phyloP scores from a whole-genome alignment of 2,113 vertebrate genomes.

The Melanostigma gelatinosum region DNA sequence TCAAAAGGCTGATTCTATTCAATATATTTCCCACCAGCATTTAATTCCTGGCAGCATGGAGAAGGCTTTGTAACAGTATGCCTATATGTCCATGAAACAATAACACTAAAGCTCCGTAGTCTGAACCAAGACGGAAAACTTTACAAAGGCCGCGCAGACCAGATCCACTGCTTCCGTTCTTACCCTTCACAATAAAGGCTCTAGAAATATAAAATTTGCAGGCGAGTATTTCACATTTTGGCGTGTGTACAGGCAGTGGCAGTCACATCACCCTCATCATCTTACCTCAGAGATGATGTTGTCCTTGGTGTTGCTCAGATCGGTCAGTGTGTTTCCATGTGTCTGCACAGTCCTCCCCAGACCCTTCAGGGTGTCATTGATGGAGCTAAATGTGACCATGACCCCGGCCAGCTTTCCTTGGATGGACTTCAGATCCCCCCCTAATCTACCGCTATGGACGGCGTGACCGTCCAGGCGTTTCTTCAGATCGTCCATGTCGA shows the following conservation, averaged over 20 bases:
- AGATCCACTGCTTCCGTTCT: background rate
- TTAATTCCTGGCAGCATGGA: background rate
- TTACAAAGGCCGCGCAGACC: background rate
- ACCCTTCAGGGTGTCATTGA: constrained; percentile 87
- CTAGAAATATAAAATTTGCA: background rate
- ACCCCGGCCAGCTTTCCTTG: constrained; percentile 86
- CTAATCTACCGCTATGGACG: constrained; percentile 78
- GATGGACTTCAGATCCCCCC: constrained; percentile 85
- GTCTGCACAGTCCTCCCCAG: constrained; percentile 85
- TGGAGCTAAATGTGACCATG: constrained; percentile 83
- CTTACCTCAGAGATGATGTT: constrained; percentile 84
- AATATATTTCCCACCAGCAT: background rate
- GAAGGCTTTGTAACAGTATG: background rate
- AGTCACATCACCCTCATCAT: background rate
- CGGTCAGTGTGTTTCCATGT: constrained; percentile 82
- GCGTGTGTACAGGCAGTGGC: background rate
- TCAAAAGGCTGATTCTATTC: background rate
- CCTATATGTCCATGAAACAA: background rate
- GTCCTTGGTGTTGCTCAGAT: constrained; percentile 83
- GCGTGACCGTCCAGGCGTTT: constrained; percentile 86
- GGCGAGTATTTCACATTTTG: background rate
- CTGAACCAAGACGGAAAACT: background rate
- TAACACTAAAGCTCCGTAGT: background rate
- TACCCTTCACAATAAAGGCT: background rate
- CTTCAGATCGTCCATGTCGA: constrained; percentile 70